Evolutionary conservation across 2,113 vertebrate species (phyloP).

Genomic region (Daphoenositta chrysoptera): DNA sequence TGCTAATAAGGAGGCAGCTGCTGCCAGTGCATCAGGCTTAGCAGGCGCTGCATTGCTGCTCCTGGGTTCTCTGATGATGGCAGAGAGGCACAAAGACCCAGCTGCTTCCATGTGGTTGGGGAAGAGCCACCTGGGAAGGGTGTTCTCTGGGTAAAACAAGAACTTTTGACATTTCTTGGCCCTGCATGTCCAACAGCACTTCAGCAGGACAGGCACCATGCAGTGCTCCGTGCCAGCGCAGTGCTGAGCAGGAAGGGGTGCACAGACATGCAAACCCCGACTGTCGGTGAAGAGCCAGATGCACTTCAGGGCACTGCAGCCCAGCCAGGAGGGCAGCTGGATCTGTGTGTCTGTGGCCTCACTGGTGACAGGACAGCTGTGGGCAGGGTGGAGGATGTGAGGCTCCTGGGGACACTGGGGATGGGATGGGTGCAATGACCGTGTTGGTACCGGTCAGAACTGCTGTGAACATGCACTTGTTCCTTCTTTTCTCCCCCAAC

Average conservation of each 20-base stretch:
- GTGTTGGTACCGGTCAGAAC: accelerated
- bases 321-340: neutral
- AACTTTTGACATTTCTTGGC: neutral
- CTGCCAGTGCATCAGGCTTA: neutral
- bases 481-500: neutral
- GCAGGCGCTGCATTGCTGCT: neutral
- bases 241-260: accelerated
- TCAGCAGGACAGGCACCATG: neutral
- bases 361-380: neutral
- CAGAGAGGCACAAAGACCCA: neutral
- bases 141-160: neutral
- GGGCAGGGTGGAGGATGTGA: accelerated
- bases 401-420: accelerated
- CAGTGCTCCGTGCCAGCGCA: accelerated
- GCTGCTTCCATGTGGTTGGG: accelerated
- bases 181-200: neutral
- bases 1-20: neutral
- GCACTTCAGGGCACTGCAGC: neutral
- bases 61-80: neutral
- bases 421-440: accelerated
- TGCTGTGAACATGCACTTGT: neutral
- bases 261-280: too few relatives aligned
- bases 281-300: neutral
- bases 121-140: neutral
- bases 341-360: neutral